Percentiles rank a stretch among this genome's conserved stretches.
phyloP scores from a whole-genome alignment of 2,113 vertebrate species.

The Paramormyrops kingsleyae region DNA sequence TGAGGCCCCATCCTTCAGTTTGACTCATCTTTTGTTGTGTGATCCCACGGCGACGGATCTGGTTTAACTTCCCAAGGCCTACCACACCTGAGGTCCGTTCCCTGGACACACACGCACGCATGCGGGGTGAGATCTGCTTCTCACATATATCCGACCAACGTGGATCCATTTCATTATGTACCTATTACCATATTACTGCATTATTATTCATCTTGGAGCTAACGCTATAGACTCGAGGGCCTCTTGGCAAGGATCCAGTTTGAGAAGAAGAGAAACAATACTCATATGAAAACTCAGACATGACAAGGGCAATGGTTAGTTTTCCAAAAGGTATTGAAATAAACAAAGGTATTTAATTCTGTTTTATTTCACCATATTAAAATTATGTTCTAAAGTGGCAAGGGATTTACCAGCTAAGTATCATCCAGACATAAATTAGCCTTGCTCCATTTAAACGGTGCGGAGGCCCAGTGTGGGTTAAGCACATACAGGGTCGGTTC shows the following conservation, averaged over 20 bases:
- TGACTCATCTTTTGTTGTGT: conserved; percentile 29
- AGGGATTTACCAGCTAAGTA: neutral
- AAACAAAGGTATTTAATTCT: conserved; percentile 10
- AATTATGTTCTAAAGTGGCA: neutral
- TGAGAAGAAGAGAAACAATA: neutral
- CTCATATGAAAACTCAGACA: neutral
- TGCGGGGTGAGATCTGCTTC: neutral
- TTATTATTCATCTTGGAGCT: conserved; percentile 5
- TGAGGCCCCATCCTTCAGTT: neutral
- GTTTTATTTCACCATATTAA: conserved; percentile 1
- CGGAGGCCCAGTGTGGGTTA: neutral
- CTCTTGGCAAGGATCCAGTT: conserved; percentile 6
- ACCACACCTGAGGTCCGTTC: conserved; percentile 11
- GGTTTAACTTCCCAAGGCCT: neutral
- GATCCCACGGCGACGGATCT: conserved; percentile 26
- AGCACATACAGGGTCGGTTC: neutral
- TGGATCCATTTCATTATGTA: neutral
- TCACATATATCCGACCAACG: neutral
- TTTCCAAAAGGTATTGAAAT: conserved; percentile 10
- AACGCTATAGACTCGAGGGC: neutral
- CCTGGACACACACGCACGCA: neutral
- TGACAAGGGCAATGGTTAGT: neutral
- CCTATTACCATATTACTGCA: neutral
- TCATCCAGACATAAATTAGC: neutral
- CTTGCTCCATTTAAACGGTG: neutral